phyloP scores from a whole-genome alignment of 2,888 invertebrate species.

The Mesochorus sp. region DNA sequence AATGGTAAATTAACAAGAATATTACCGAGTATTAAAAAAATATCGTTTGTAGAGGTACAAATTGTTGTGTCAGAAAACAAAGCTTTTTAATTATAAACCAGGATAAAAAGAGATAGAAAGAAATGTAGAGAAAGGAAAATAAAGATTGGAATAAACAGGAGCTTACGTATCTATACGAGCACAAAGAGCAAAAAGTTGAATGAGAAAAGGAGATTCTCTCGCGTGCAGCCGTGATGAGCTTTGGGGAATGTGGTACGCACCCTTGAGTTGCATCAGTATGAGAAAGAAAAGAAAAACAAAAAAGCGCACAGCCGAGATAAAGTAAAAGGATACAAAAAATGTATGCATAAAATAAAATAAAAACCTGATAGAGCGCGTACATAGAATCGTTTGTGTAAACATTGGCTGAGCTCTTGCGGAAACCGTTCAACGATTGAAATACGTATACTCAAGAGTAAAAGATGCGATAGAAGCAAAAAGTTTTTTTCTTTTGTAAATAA shows the following conservation, averaged over 20 bases:
- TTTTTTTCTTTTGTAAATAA: neutral
- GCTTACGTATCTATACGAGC: conserved; percentile 28
- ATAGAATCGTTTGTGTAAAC: conserved; percentile 53
- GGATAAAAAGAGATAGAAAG: neutral
- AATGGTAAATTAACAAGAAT: conserved; percentile 8
- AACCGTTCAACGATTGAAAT: conserved; percentile 41
- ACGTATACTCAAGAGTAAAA: neutral
- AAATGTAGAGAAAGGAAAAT: too few relatives aligned
- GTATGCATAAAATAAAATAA: conserved; percentile 27
- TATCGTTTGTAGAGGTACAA: too few relatives aligned
- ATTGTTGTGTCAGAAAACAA: too few relatives aligned
- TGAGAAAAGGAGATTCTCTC: conserved; percentile 10
- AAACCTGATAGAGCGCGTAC: neutral
- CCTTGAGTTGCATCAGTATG: conserved; percentile 15
- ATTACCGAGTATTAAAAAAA: conserved; percentile 11
- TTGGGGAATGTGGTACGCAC: conserved; percentile 35
- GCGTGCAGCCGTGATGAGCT: conserved; percentile 35
- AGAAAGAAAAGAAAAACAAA: conserved; percentile 2
- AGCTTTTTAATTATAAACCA: conserved; percentile 44
- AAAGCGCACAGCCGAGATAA: conserved; percentile 1
- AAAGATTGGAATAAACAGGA: conserved; percentile 24
- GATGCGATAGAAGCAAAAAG: conserved; percentile 24
- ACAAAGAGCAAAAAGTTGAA: conserved; percentile 37
- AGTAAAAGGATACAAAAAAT: conserved; percentile 27
- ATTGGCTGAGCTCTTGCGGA: conserved; percentile 33